Percentiles rank a stretch among this genome's conserved stretches.
phyloP scores from a whole-genome alignment of 35 echinoderm and acorn worm genomes.

The Amphiura filiformis region DNA sequence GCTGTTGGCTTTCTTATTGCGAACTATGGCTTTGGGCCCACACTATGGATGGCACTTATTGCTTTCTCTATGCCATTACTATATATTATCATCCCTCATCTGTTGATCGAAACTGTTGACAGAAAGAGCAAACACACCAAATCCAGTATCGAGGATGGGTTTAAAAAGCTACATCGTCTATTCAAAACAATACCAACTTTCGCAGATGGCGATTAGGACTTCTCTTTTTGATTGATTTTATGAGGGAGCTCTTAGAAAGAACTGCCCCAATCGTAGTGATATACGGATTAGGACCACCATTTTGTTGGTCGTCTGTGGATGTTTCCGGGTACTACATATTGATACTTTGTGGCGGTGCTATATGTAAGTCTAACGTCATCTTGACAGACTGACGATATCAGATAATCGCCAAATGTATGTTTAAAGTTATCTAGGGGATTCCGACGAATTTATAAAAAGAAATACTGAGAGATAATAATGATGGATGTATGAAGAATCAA shows the following conservation, averaged over 20 bases:
- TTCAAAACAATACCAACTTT: background rate
- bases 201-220: background rate
- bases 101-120: background rate
- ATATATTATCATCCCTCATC: slow-evolving; percentile 16
- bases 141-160: background rate
- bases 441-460: no score
- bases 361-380: no score
- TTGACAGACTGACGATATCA: no score
- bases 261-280: background rate
- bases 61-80: background rate
- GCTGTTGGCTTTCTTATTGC: slow-evolving; percentile 30
- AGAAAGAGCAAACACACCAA: no score
- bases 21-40: background rate
- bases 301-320: background rate
- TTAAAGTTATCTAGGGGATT: no score
- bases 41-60: background rate
- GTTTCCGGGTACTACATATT: no score
- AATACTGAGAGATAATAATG: no score
- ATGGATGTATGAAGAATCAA: no score
- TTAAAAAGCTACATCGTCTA: background rate
- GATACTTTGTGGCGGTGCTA: no score
- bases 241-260: background rate
- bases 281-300: background rate
- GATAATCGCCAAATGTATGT: no score
- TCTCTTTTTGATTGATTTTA: background rate